Evolutionary conservation across 2,888 invertebrate genomes (phyloP).

Genomic region (Dryadula phaetusa): DNA sequence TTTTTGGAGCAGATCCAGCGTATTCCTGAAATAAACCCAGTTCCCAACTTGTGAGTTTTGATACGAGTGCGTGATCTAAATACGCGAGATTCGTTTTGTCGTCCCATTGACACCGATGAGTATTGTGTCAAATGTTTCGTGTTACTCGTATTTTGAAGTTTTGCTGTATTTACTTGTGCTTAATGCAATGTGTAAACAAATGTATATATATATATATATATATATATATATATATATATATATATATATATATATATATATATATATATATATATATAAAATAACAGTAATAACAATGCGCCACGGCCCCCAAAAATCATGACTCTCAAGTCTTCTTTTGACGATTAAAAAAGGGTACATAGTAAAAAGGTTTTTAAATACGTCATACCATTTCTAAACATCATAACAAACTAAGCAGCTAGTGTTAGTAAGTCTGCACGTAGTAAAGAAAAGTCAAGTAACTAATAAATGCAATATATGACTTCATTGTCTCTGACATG

Average conservation of each 20-base stretch:
- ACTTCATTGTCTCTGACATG: slow-evolving; percentile 14
- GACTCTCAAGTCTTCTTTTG: too few relatives aligned
- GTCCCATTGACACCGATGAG: slow-evolving; percentile 41
- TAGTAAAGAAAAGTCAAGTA: neutral
- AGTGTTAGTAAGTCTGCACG: neutral
- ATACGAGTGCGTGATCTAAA: slow-evolving; percentile 65
- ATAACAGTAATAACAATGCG: too few relatives aligned
- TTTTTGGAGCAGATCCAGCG: slow-evolving; percentile 80
- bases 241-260: too few relatives aligned
- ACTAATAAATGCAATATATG: slow-evolving; percentile 10
- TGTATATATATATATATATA: neutral
- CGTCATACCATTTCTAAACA: neutral
- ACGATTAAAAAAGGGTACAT: too few relatives aligned
- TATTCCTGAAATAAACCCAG: slow-evolving; percentile 76
- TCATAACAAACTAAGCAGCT: neutral
- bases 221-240: neutral
- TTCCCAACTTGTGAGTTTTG: slow-evolving; percentile 71
- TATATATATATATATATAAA: too few relatives aligned
- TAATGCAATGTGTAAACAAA: slow-evolving; percentile 14
- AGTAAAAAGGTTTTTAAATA: neutral
- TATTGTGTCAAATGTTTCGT: slow-evolving; percentile 9
- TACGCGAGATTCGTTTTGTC: slow-evolving; percentile 42
- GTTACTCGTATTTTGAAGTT: slow-evolving; percentile 9
- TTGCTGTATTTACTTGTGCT: neutral
- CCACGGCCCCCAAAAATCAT: too few relatives aligned